A percentile compares a stretch with the other conserved stretches of the same genome.
Conservation (phyloP, 1,140 invertebrate genomes). For the Heliconius hewitsoni region DNA sequence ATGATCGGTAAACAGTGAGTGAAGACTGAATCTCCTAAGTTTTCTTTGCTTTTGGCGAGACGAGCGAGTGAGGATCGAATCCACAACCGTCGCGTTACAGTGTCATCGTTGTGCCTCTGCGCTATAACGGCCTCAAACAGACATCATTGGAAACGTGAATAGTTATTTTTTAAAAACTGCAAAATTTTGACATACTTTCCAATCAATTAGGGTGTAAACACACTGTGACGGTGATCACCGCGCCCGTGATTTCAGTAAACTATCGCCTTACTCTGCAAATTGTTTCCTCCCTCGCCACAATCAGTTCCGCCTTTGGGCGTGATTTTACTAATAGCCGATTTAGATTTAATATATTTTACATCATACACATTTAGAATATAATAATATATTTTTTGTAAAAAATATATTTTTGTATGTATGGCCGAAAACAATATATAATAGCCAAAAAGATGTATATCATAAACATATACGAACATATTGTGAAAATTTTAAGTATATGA, state of each 20-base stretch:
- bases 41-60: too few species aligned
- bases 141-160: neutral
- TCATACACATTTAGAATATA: neutral
- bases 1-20: too few species aligned
- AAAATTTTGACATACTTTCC: slow-evolving; percentile 20
- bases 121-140: too few species aligned
- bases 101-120: too few species aligned
- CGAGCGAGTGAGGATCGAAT: too few species aligned
- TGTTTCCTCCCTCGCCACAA: slow-evolving; percentile 55
- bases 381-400: neutral
- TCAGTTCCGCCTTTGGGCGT: slow-evolving; percentile 53
- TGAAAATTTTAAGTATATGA: too few species aligned
- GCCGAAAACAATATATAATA: too few species aligned
- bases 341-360: slow-evolving; percentile 7
- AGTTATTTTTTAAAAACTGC: neutral
- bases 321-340: slow-evolving; percentile 32
- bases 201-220: slow-evolving; percentile 39
- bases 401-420: neutral
- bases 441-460: too few species aligned
- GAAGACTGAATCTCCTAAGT: too few species aligned
- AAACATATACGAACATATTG: too few species aligned
- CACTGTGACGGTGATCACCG: slow-evolving; percentile 39
- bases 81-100: too few species aligned
- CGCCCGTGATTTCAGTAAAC: slow-evolving; percentile 61
- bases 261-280: slow-evolving; percentile 66